Evolutionary conservation across 2,888 invertebrate species (phyloP).

Genomic region (Leucophora obtusa): DNA sequence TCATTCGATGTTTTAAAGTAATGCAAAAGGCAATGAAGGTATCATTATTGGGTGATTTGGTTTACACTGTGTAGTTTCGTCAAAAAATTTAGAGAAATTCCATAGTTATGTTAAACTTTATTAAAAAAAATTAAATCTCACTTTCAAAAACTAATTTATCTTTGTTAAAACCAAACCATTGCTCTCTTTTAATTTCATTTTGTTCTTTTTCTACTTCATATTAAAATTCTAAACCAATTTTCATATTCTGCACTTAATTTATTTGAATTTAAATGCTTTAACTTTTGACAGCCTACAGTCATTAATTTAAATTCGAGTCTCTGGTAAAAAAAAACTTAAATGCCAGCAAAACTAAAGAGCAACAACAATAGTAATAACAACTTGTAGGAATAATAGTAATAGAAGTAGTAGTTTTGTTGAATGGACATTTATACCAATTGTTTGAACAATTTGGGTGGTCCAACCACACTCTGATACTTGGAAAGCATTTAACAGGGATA

Average conservation of each 20-base stretch:
- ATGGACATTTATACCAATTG: slow-evolving; percentile 55
- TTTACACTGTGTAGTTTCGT: too few species aligned
- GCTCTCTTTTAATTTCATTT: neutral
- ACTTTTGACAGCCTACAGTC: slow-evolving; percentile 64
- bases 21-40: too few species aligned
- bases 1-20: too few species aligned
- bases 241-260: slow-evolving; percentile 60
- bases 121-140: too few species aligned
- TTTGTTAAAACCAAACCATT: neutral
- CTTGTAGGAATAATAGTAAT: slow-evolving; percentile 47
- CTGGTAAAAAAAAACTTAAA: slow-evolving; percentile 42
- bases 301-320: slow-evolving; percentile 62
- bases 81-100: too few species aligned
- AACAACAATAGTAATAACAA: slow-evolving; percentile 41
- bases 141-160: neutral
- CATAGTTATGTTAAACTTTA: too few species aligned
- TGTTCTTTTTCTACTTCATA: neutral
- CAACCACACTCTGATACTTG: slow-evolving; percentile 60
- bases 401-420: slow-evolving; percentile 16
- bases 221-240: slow-evolving; percentile 41
- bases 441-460: slow-evolving; percentile 62
- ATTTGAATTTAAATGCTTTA: slow-evolving; percentile 64
- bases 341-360: slow-evolving; percentile 14
- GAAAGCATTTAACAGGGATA: slow-evolving; percentile 59
- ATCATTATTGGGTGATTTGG: too few species aligned